Evolutionary conservation across 2,888 invertebrate species (phyloP).

Genomic region (Sphecodes monilicornis): DNA sequence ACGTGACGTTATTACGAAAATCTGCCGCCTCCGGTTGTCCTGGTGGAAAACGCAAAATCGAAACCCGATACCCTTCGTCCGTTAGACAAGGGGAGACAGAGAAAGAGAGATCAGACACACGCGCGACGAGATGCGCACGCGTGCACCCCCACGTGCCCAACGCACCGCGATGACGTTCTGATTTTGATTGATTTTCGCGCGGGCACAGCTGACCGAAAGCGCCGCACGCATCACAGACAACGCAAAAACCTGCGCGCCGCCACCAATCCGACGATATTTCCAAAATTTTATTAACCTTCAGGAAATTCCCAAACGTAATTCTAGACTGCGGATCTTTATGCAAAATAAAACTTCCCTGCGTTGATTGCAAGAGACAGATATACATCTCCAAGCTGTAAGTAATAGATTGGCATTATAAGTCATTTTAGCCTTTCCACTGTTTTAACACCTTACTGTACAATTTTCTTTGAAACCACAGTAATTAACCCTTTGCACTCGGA

Average conservation of each 20-base stretch:
- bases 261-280: background rate
- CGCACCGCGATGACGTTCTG: slow-evolving; percentile 51
- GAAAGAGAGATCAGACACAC: background rate
- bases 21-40: slow-evolving; percentile 33
- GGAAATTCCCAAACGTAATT: too few relatives aligned
- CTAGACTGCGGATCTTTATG: too few relatives aligned
- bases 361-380: too few relatives aligned
- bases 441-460: too few relatives aligned
- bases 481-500: too few relatives aligned
- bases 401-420: too few relatives aligned
- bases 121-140: background rate
- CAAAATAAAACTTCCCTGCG: too few relatives aligned
- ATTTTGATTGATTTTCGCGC: slow-evolving; percentile 59
- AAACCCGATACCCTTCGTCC: slow-evolving; percentile 24
- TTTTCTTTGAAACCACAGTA: too few relatives aligned
- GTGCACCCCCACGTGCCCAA: slow-evolving; percentile 40
- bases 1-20: slow-evolving; percentile 80
- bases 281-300: background rate
- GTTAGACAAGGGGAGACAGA: background rate
- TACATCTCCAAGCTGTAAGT: too few relatives aligned
- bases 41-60: slow-evolving; percentile 63
- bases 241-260: slow-evolving; percentile 26
- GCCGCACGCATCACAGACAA: slow-evolving; percentile 19
- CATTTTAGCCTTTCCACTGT: too few relatives aligned
- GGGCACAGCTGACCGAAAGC: slow-evolving; percentile 50